Conservation (phyloP, 2,888 invertebrate species). For the Helleia helle region DNA sequence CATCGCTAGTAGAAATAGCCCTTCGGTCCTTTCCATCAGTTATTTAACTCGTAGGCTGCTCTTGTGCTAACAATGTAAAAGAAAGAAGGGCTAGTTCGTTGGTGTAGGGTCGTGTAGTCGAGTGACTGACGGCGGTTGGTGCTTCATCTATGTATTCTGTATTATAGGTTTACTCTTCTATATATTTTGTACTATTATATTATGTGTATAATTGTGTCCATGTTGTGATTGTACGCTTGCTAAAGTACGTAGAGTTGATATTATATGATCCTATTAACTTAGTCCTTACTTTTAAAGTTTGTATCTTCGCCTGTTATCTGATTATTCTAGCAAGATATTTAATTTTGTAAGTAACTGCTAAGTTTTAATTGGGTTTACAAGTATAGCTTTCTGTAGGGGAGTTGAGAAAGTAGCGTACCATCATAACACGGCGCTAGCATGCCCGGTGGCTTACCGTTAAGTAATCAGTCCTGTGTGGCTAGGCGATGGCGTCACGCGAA, state of each 20-base stretch:
- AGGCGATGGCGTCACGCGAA: slow-evolving; percentile 82
- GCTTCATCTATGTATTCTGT: slow-evolving; percentile 62
- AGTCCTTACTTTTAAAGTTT: too few species aligned
- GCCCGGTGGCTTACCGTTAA: slow-evolving; percentile 48
- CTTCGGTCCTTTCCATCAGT: slow-evolving; percentile 16
- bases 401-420: slow-evolving; percentile 39
- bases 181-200: slow-evolving; percentile 48
- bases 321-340: too few species aligned
- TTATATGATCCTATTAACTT: too few species aligned
- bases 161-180: slow-evolving; percentile 44
- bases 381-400: too few species aligned
- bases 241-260: too few species aligned
- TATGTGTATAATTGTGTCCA: slow-evolving; percentile 40
- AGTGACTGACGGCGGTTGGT: slow-evolving; percentile 62
- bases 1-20: slow-evolving; percentile 39
- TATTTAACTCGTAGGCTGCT: slow-evolving; percentile 4
- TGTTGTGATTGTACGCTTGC: slow-evolving; percentile 60
- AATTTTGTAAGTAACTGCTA: too few species aligned
- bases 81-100: slow-evolving; percentile 39
- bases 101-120: slow-evolving; percentile 53
- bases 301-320: too few species aligned
- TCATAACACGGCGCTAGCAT: slow-evolving; percentile 46
- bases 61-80: slow-evolving; percentile 12
- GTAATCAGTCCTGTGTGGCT: slow-evolving; percentile 69
- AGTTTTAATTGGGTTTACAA: too few species aligned